phyloP scores from a whole-genome alignment of 2,113 vertebrate genomes.

The Daubentonia madagascariensis region DNA sequence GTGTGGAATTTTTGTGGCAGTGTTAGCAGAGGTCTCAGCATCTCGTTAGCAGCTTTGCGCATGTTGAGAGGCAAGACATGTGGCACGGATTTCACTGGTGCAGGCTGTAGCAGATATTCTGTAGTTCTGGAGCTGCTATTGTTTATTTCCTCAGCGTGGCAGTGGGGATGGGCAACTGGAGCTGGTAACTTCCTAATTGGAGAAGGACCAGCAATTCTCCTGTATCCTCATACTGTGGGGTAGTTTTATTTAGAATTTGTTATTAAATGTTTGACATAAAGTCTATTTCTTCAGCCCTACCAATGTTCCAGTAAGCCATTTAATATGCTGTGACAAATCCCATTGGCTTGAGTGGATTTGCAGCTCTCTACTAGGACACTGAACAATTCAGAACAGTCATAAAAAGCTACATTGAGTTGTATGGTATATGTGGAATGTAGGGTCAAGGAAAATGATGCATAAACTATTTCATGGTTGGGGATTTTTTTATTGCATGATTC shows the following conservation, averaged over 20 bases:
- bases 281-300: background rate
- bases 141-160: background rate
- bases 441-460: background rate
- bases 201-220: background rate
- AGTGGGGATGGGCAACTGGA: no score
- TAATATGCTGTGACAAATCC: background rate
- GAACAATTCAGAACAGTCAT: background rate
- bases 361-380: background rate
- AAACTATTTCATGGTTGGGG: no score
- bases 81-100: background rate
- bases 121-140: background rate
- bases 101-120: background rate
- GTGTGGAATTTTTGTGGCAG: background rate
- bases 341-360: background rate
- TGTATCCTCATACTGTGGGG: background rate
- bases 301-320: background rate
- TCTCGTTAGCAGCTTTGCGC: background rate
- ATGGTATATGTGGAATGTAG: background rate
- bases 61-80: accelerated
- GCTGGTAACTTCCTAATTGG: background rate
- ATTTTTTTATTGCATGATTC: no score
- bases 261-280: background rate
- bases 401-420: background rate
- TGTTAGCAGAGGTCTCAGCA: no score
- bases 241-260: background rate